Evolutionary conservation across 2,888 invertebrate species (phyloP).

Genomic region (Eupithecia dodoneata): DNA sequence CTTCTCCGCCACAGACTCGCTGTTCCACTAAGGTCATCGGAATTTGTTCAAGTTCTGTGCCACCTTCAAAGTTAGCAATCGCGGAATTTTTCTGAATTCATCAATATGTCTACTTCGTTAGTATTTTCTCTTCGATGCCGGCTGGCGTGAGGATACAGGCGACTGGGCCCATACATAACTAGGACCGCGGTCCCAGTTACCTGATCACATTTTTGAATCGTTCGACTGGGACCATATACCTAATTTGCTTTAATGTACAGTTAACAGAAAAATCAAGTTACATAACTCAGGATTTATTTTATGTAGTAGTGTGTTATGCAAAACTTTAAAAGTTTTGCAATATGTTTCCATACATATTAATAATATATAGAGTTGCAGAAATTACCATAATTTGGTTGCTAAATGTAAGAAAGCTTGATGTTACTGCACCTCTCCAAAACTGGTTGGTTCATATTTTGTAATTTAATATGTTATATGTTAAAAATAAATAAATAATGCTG

Average conservation of each 20-base stretch:
- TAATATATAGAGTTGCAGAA: background rate
- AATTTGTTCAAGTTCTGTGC: background rate
- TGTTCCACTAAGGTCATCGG: background rate
- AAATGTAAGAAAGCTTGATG: background rate
- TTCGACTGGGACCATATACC: no score
- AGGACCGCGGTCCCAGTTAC: no score
- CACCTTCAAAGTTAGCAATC: no score
- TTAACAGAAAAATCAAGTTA: no score
- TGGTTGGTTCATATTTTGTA: no score
- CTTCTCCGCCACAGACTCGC: background rate
- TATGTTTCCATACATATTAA: background rate
- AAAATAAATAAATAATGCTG: no score
- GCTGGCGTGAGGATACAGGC: no score
- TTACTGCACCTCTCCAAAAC: background rate
- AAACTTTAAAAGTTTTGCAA: background rate
- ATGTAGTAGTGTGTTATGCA: background rate
- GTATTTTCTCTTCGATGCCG: background rate
- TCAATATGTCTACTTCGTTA: background rate
- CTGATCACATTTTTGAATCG: no score
- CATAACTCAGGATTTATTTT: no score
- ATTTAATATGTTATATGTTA: no score
- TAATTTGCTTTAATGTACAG: no score
- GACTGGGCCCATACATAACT: no score
- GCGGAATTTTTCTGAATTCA: background rate
- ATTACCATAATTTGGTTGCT: background rate